Evolutionary conservation across 2,113 vertebrate genomes (phyloP).

Genomic region (Sinosuthora webbiana): DNA sequence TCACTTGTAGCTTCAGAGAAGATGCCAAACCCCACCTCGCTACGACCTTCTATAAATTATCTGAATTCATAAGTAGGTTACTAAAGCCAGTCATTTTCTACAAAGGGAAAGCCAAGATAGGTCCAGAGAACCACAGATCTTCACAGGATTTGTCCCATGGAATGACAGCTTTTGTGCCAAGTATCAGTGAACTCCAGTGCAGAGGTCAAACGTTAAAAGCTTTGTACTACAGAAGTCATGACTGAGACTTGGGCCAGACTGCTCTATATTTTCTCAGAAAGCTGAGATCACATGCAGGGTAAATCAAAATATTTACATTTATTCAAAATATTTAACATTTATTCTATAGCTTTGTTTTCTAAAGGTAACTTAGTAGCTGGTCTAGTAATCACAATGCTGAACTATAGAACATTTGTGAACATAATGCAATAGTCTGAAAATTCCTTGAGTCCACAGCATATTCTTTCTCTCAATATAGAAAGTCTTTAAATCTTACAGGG

Average conservation of each 20-base stretch:
- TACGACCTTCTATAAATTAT: background rate
- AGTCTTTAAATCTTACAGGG: background rate
- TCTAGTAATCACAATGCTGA: background rate
- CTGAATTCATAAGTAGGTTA: background rate
- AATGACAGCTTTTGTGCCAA: background rate
- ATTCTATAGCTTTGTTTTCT: background rate
- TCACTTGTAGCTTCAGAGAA: background rate
- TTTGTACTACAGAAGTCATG: background rate
- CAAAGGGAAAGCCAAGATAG: background rate
- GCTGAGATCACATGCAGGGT: background rate
- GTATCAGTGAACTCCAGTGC: background rate
- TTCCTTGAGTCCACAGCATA: background rate
- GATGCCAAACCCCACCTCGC: background rate
- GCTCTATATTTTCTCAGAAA: background rate
- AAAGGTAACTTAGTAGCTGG: background rate
- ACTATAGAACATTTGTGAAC: background rate
- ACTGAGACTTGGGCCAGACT: background rate
- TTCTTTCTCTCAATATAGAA: background rate
- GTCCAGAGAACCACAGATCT: background rate
- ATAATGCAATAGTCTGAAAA: background rate
- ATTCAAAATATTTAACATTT: background rate
- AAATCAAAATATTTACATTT: background rate
- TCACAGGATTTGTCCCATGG: fast-evolving
- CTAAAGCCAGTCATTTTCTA: background rate
- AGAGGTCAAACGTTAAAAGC: background rate